phyloP scores from a whole-genome alignment of 35 echinoderm and acorn worm genomes.

The Stichopus chloronotus region DNA sequence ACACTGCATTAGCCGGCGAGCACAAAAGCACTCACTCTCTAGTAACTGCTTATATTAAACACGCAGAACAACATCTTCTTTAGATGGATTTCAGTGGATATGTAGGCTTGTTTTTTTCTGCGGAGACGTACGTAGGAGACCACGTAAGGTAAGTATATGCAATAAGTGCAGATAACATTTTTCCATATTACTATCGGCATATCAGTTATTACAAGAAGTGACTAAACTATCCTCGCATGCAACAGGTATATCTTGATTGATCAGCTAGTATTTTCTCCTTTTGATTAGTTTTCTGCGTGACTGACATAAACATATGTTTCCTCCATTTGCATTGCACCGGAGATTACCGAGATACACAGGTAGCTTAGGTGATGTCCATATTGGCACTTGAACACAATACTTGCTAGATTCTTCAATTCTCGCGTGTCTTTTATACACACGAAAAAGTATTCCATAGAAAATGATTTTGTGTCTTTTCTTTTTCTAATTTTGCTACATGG shows the following conservation, averaged over 20 bases:
- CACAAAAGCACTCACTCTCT: conserved; percentile 36
- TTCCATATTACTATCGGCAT: not conserved
- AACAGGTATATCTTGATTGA: conserved; percentile 15
- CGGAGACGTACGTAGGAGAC: not conserved
- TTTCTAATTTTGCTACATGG: no score
- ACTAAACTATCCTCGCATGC: conserved; percentile 1
- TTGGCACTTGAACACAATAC: no score
- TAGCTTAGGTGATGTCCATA: not conserved
- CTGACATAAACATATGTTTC: conserved; percentile 14
- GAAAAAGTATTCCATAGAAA: no score
- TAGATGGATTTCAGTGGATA: conserved; percentile 48
- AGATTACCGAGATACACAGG: not conserved
- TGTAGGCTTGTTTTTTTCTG: conserved; percentile 41
- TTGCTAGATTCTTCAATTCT: no score
- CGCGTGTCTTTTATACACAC: no score
- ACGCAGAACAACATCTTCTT: conserved; percentile 33
- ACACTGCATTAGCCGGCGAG: conserved; percentile 44
- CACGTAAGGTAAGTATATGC: conserved; percentile 3
- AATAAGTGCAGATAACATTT: not conserved
- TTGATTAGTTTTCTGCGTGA: not conserved
- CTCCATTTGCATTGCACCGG: not conserved
- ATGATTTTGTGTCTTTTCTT: no score
- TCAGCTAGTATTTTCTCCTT: not conserved
- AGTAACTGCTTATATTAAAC: conserved; percentile 47
- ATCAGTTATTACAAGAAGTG: not conserved